A percentile compares a stretch with the other conserved stretches of the same genome.
These are phyloP conservation scores for Yponomeuta malinellus DNA, from an alignment of 2,888 invertebrate genomes.

Conservation along the genomic window DNA sequence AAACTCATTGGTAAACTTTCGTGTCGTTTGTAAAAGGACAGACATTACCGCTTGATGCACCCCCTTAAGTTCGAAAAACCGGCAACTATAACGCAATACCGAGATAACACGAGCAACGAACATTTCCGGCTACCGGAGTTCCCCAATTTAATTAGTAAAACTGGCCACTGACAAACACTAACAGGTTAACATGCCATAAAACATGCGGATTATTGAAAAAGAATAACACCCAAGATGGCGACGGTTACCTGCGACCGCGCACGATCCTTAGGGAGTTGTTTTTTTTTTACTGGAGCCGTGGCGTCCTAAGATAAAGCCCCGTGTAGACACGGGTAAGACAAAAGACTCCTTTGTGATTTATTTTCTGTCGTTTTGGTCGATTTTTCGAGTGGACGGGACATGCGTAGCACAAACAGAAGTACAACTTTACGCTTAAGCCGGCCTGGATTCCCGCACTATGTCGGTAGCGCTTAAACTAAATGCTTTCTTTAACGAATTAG, in stretches of 20 bases:
- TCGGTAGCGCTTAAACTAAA: background rate
- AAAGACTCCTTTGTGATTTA: constrained; percentile 60
- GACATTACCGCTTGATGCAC: too few species aligned
- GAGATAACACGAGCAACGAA: constrained; percentile 27
- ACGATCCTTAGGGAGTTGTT: constrained; percentile 31
- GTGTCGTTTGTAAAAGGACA: background rate
- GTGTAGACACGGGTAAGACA: constrained; percentile 71
- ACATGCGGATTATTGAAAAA: constrained; percentile 69
- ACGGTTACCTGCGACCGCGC: constrained; percentile 51
- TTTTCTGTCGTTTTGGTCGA: constrained; percentile 62
- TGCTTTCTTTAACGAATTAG: background rate
- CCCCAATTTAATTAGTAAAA: constrained; percentile 54
- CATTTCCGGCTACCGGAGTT: constrained; percentile 53
- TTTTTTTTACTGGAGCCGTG: constrained; percentile 41
- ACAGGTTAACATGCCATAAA: constrained; percentile 65
- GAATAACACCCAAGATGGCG: constrained; percentile 61
- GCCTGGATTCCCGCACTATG: background rate
- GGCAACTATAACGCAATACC: background rate
- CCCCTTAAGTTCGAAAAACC: background rate
- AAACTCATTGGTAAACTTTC: too few species aligned
- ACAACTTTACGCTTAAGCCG: constrained; percentile 3
- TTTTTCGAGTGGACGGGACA: constrained; percentile 34
- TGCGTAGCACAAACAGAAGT: constrained; percentile 30
- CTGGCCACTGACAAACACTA: constrained; percentile 56
- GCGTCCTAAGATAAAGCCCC: constrained; percentile 55